These are phyloP conservation scores for Lagocephalus sceleratus DNA, from an alignment of 2,797 vertebrate species.

Conservation along the genomic window DNA sequence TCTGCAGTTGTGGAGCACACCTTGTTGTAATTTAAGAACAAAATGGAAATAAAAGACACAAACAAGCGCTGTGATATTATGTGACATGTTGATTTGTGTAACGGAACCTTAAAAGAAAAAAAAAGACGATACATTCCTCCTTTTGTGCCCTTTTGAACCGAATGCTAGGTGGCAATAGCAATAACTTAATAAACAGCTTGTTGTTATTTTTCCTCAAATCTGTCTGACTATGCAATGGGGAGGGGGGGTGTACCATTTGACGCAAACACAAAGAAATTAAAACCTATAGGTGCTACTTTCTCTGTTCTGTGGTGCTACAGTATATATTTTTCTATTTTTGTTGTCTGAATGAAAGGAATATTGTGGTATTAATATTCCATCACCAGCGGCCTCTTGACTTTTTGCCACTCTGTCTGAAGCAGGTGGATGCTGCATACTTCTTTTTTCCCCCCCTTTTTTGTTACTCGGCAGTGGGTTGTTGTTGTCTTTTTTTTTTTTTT, in stretches of 20 bases:
- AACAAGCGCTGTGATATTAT: constrained; percentile 70
- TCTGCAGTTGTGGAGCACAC: constrained; percentile 69
- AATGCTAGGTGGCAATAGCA: constrained; percentile 51
- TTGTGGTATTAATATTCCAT: constrained; percentile 48
- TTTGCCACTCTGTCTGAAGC: constrained; percentile 32
- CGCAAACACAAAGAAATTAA: constrained; percentile 60
- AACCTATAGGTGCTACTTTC: constrained; percentile 89
- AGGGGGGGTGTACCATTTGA: constrained; percentile 74
- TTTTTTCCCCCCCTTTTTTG: neutral
- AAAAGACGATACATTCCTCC: constrained; percentile 55
- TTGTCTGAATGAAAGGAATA: constrained; percentile 63
- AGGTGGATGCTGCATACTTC: constrained; percentile 44
- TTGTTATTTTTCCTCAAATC: constrained; percentile 34
- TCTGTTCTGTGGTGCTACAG: constrained; percentile 90
- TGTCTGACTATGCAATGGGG: constrained; percentile 69
- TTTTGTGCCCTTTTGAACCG: constrained; percentile 50
- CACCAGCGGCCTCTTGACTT: constrained; percentile 60
- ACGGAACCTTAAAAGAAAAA: constrained; percentile 17
- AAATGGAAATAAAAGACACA: constrained; percentile 75
- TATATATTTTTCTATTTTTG: constrained; percentile 69
- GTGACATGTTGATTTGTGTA: constrained; percentile 71
- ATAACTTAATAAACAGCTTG: constrained; percentile 69
- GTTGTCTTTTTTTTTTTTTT: too few species aligned
- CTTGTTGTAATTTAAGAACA: constrained; percentile 76
- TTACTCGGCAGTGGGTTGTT: constrained; percentile 27